Percentiles rank a stretch among this genome's conserved stretches.
These are phyloP conservation scores for Mirza zaza DNA, from an alignment of 2,113 vertebrate genomes.

Conservation along the genomic window DNA sequence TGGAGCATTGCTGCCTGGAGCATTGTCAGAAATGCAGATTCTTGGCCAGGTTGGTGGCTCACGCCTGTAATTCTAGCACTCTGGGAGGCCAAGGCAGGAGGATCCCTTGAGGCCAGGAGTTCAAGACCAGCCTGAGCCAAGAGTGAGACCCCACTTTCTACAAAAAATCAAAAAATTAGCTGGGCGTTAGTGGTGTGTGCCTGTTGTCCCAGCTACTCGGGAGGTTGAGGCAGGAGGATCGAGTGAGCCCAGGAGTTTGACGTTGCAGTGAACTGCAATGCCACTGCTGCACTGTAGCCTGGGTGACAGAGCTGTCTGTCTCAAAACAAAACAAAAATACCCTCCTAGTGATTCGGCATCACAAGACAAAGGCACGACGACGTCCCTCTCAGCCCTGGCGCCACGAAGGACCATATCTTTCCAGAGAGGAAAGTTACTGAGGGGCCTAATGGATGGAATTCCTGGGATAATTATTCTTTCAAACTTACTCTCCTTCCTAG, in stretches of 20 bases:
- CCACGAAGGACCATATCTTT: background rate
- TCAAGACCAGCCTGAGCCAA: background rate
- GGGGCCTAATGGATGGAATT: background rate
- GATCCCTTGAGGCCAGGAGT: background rate
- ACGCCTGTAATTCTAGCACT: no score
- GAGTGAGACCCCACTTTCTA: background rate
- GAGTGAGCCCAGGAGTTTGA: background rate
- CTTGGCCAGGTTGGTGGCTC: background rate
- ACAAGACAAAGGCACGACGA: background rate
- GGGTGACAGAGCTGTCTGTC: no score
- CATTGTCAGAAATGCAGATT: background rate
- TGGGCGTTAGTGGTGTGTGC: no score
- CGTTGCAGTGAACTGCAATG: background rate
- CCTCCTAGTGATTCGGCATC: no score
- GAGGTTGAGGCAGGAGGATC: background rate
- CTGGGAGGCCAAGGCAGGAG: background rate
- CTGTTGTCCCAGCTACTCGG: background rate
- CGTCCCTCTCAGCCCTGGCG: background rate
- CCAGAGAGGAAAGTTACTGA: background rate
- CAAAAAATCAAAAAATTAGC: no score
- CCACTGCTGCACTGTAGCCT: background rate
- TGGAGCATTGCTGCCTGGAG: background rate
- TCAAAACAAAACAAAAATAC: no score
- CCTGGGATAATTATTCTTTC: background rate
- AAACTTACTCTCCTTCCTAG: background rate